Conservation (phyloP, 30 jellyfish, hydroid and myxozoan genomes). For the Nemopilema nomurai region DNA sequence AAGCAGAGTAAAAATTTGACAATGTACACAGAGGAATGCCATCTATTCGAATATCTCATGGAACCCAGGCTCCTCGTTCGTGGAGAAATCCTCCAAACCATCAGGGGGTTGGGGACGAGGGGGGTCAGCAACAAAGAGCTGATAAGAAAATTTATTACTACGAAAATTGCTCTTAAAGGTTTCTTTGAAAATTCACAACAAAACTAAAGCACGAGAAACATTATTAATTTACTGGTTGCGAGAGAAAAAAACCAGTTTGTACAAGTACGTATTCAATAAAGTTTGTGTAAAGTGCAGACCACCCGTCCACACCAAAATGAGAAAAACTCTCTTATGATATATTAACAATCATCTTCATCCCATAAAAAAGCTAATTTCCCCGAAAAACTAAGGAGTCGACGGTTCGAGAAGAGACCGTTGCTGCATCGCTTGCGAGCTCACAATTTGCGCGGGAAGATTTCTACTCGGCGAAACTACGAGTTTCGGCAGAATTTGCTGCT, state of each 20-base stretch:
- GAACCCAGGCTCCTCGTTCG: not conserved
- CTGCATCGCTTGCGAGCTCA: constrained; percentile 49
- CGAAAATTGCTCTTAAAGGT: not conserved
- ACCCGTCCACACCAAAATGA: not conserved
- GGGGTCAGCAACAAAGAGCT: too few species aligned
- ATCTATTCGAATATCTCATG: not conserved
- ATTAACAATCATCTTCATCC: constrained; percentile 27
- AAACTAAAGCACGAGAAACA: not conserved
- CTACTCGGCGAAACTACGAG: constrained; percentile 62
- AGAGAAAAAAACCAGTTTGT: not conserved
- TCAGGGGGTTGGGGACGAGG: not conserved
- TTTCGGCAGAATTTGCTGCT: constrained; percentile 65
- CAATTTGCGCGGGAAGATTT: constrained; percentile 45
- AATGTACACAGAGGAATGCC: not conserved
- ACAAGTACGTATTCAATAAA: not conserved
- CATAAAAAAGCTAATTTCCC: constrained; percentile 22
- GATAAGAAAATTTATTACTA: too few species aligned
- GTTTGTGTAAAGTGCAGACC: not conserved
- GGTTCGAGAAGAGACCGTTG: constrained; percentile 55
- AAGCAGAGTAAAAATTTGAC: not conserved
- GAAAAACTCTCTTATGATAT: constrained; percentile 1
- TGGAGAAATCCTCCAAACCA: not conserved
- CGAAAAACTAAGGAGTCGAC: constrained; percentile 33
- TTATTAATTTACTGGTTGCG: not conserved
- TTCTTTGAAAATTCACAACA: not conserved